phyloP scores from a whole-genome alignment of 2,888 invertebrate species.

The Sabatieria punctata region DNA sequence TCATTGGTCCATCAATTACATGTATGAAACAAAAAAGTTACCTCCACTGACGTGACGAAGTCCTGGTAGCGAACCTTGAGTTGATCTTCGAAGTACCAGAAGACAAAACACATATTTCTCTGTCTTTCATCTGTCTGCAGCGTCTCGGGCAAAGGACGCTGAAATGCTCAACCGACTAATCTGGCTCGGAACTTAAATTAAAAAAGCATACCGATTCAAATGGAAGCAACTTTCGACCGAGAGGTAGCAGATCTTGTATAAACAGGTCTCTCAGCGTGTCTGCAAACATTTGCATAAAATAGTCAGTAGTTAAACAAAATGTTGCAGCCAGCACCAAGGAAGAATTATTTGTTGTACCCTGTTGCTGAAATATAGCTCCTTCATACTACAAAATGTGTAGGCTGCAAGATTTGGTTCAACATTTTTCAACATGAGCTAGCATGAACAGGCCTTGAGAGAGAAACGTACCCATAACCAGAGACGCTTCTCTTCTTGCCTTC shows the following conservation, averaged over 20 bases:
- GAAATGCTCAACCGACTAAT: neutral
- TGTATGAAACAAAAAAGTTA: conserved; percentile 12
- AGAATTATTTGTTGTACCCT: neutral
- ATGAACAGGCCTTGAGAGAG: neutral
- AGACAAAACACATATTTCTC: conserved; percentile 30
- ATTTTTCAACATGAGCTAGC: neutral
- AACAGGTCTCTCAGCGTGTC: conserved; percentile 62
- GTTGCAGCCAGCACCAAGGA: neutral
- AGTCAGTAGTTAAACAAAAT: neutral
- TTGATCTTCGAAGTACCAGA: conserved; percentile 76
- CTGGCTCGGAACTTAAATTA: neutral
- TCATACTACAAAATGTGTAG: neutral
- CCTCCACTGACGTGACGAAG: conserved; percentile 54
- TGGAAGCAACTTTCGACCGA: conserved; percentile 46
- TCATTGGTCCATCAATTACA: neutral
- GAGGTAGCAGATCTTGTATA: conserved; percentile 46
- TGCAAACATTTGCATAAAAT: conserved; percentile 33
- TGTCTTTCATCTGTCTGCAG: too few relatives aligned
- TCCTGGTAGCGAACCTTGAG: conserved; percentile 55
- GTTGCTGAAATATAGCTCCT: neutral
- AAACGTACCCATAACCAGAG: conserved; percentile 42
- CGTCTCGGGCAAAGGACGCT: conserved; percentile 9
- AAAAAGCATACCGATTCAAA: conserved; percentile 42
- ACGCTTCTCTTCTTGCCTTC: conserved; percentile 48
- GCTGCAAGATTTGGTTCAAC: too few relatives aligned